Percentiles rank a stretch among this genome's conserved stretches.
phyloP scores from a whole-genome alignment of 1,140 invertebrate genomes.

The Drosophila elegans region DNA sequence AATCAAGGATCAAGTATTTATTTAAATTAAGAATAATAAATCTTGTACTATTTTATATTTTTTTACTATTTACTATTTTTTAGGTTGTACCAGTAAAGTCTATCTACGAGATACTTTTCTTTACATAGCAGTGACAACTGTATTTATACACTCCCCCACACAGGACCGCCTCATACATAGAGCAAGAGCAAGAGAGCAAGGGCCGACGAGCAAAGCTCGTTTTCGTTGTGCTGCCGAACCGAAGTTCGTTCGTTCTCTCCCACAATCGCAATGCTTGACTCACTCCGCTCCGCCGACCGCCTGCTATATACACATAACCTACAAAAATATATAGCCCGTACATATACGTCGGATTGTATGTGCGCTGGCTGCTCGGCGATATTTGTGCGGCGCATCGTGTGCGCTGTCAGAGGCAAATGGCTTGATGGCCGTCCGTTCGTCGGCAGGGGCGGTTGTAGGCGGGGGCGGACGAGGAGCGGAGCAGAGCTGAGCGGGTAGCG shows the following conservation, averaged over 20 bases:
- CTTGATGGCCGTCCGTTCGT: constrained; percentile 53
- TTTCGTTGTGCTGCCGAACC: constrained; percentile 35
- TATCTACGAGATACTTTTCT: not conserved
- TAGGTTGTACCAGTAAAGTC: no score
- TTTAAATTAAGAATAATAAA: no score
- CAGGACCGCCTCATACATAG: constrained; percentile 30
- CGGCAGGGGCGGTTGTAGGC: constrained; percentile 9
- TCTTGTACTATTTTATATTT: no score
- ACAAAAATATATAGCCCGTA: constrained; percentile 80
- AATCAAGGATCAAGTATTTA: no score
- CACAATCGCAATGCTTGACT: constrained; percentile 75
- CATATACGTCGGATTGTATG: constrained; percentile 47
- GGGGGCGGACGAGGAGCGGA: constrained; percentile 11
- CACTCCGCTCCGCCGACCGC: constrained; percentile 62
- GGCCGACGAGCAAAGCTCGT: constrained; percentile 54
- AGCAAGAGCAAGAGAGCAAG: constrained; percentile 28
- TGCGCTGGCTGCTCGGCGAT: constrained; percentile 70
- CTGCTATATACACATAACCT: constrained; percentile 84
- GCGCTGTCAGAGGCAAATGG: constrained; percentile 73
- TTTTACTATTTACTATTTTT: no score
- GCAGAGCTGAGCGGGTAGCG: constrained; percentile 39
- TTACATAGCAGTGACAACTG: constrained; percentile 31
- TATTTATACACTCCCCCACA: constrained; percentile 65
- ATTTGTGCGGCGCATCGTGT: constrained; percentile 77
- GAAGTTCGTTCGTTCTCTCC: constrained; percentile 62